Evolutionary conservation across 2,113 vertebrate species (phyloP), one percentile per base, ranked within the genome.

Genomic region (Hemiprocne comata): DNA sequence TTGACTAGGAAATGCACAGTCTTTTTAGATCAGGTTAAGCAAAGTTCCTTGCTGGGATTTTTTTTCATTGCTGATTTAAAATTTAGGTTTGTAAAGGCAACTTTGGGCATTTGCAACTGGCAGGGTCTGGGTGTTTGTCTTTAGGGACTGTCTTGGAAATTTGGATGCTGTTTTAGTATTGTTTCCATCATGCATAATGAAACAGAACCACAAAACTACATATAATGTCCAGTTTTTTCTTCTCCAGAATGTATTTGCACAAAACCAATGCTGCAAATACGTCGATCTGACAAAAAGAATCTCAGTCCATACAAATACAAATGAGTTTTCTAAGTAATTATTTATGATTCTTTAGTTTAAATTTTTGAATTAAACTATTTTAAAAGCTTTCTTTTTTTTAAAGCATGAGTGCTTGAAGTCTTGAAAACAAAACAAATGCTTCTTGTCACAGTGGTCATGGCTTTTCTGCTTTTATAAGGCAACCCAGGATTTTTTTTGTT

Each of bases 191-290:
- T 16, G 13, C 11, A 34, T 50, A 50, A n/a, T 36, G 62, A 69
- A 67, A 44, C 15, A 57, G 29, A 80, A 2, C 1, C 26, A 84
- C 20, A 50, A 81, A 71, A 70, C 46, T 8, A 8, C 1, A 24
- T 33, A 8, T 4, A 65, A 26, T 25, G 5, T 81, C 26, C 84
- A 79, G 10, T 8, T 4, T 42, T 20, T 18, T 51, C 9, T 55
- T 26, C 29, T 78, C 13, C 31, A 55, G n/a, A 42, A 36, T 15
- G 28, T 3, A 5, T 67, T 67, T 1, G 0, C 13, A 40, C 5
- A 81, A 76, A 65, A 29, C 7, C 9, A 50, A 10, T 61, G 19
- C 3, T 50, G 19, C 34, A 72, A 31, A n/a, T 23, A 51, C 3
- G 3, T 14, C 55, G 28, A 77, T 55, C 6, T 46, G 8, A 62